Evolutionary conservation across 2,888 invertebrate species (phyloP).

Genomic region (Apamea epomidion): DNA sequence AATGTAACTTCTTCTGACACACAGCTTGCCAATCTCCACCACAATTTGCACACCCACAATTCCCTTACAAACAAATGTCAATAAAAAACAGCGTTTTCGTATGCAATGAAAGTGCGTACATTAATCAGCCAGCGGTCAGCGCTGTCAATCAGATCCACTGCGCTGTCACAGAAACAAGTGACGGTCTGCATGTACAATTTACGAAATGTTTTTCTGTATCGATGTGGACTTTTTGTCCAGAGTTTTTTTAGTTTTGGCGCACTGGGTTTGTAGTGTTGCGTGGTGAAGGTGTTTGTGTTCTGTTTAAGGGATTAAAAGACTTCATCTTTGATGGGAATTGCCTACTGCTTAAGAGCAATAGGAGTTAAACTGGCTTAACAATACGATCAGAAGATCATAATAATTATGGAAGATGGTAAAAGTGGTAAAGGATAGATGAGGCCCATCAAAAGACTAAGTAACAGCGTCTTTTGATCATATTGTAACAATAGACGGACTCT

Average conservation of each 20-base stretch:
- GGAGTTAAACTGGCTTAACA: background rate
- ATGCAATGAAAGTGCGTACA: slow-evolving; percentile 63
- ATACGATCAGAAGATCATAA: background rate
- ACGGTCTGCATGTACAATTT: slow-evolving; percentile 61
- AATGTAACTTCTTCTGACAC: no score
- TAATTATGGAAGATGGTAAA: background rate
- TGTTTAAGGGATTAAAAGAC: no score
- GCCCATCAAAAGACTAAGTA: background rate
- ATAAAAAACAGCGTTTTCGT: slow-evolving; percentile 53
- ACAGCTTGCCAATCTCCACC: background rate
- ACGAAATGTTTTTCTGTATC: slow-evolving; percentile 55
- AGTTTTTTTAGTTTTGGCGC: slow-evolving; percentile 26
- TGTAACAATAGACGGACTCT: background rate
- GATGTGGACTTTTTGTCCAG: slow-evolving; percentile 37
- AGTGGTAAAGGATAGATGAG: background rate
- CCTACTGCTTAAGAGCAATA: background rate
- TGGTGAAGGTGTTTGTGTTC: background rate
- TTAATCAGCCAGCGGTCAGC: slow-evolving; percentile 65
- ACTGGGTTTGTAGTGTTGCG: slow-evolving; percentile 27
- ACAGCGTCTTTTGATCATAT: background rate
- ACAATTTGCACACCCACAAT: slow-evolving; percentile 1
- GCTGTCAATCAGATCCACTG: slow-evolving; percentile 62
- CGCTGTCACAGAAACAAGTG: slow-evolving; percentile 60
- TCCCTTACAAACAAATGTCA: slow-evolving; percentile 41
- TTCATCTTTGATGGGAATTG: background rate